Percentiles rank a stretch among this genome's conserved stretches.
These are phyloP conservation scores for Synchiropus splendidus DNA, from an alignment of 2,113 vertebrate genomes.

Conservation along the genomic window DNA sequence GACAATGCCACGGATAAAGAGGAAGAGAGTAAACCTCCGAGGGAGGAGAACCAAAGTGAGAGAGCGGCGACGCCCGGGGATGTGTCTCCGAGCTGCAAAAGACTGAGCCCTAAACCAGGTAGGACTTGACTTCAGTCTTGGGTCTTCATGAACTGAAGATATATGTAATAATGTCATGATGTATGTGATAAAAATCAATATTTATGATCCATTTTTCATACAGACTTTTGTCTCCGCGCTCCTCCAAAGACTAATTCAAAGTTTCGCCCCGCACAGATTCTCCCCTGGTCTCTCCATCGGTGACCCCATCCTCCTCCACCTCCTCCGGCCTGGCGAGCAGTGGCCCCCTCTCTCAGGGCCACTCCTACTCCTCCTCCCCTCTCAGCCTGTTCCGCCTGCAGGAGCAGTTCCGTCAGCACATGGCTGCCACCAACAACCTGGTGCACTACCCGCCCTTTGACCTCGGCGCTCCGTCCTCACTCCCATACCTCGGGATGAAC, in stretches of 20 bases:
- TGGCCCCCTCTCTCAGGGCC: conserved; percentile 76
- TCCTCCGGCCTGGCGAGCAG: conserved; percentile 49
- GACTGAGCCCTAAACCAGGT: conserved; percentile 93
- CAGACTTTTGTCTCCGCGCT: too few relatives aligned
- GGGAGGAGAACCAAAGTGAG: conserved; percentile 77
- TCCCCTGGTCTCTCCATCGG: conserved; percentile 67
- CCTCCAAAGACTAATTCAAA: too few relatives aligned
- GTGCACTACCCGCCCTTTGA: conserved; percentile 96
- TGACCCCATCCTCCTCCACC: conserved; percentile 71
- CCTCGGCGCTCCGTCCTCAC: conserved; percentile 79
- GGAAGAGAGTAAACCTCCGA: conserved; percentile 73
- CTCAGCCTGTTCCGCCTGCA: conserved; percentile 97
- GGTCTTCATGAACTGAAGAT: background rate
- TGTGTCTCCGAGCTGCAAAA: conserved; percentile 76
- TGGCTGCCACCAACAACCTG: conserved; percentile 97
- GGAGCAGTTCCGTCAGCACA: conserved; percentile 98
- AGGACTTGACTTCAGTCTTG: conserved; percentile 19
- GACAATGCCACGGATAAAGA: conserved; percentile 81
- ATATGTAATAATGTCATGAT: too few relatives aligned
- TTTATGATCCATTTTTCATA: too few relatives aligned
- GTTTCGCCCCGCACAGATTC: conserved; percentile 74
- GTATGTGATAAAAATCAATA: too few relatives aligned
- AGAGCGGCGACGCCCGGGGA: conserved; percentile 71
- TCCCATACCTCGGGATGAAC: conserved; percentile 94
- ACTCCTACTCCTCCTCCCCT: conserved; percentile 93